A percentile compares a stretch with the other conserved stretches of the same genome.
Evolutionary conservation across 2,888 invertebrate species (phyloP).

Genomic region (Homarus gammarus): DNA sequence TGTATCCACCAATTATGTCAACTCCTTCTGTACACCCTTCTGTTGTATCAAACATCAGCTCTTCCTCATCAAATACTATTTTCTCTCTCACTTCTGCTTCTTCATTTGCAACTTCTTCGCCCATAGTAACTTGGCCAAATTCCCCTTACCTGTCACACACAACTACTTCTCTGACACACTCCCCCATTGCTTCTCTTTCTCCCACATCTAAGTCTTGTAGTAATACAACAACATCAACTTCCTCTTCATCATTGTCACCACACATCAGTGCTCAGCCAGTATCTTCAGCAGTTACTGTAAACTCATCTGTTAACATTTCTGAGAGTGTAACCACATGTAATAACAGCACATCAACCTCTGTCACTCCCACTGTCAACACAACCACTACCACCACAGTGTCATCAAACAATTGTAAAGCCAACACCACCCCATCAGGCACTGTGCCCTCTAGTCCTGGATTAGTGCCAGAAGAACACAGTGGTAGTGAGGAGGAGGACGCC

Average conservation of each 20-base stretch:
- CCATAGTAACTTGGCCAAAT: neutral
- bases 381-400: constrained; percentile 6
- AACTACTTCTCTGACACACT: constrained; percentile 23
- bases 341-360: neutral
- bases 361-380: neutral
- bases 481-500: constrained; percentile 9
- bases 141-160: constrained; percentile 1
- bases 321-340: neutral
- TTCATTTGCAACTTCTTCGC: neutral
- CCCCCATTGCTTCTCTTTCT: neutral
- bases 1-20: neutral
- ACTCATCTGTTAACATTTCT: neutral
- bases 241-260: neutral
- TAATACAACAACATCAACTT: neutral
- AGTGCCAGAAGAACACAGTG: constrained; percentile 9
- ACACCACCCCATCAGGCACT: constrained; percentile 5
- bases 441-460: constrained; percentile 17
- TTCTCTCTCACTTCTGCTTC: neutral
- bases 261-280: too few relatives aligned
- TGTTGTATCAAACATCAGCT: neutral
- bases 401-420: neutral
- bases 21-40: neutral
- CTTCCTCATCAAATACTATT: constrained; percentile 1
- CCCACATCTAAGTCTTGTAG: neutral
- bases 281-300: neutral